Percentiles rank a stretch among this genome's conserved stretches.
phyloP scores from a whole-genome alignment of 2,113 vertebrate genomes.

The Rousettus leschenaultii region DNA sequence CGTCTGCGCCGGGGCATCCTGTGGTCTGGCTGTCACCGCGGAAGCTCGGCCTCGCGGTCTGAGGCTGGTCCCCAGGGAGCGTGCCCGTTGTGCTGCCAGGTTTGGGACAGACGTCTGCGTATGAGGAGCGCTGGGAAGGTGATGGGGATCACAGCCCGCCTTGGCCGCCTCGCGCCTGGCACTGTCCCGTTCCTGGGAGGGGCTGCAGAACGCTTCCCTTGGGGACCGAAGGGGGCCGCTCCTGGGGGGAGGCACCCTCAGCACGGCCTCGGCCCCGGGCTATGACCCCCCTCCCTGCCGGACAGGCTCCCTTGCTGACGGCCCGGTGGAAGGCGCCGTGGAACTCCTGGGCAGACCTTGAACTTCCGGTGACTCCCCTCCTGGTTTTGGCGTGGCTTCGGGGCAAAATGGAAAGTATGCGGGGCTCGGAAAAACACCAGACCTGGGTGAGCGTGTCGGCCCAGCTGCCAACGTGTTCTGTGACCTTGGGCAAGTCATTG shows the following conservation, averaged over 20 bases:
- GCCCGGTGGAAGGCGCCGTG: no score
- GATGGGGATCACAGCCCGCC: neutral
- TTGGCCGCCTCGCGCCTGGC: neutral
- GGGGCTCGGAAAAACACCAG: neutral
- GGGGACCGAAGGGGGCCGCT: neutral
- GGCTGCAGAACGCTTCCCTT: neutral
- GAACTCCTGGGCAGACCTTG: no score
- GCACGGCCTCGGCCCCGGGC: neutral
- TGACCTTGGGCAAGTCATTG: neutral
- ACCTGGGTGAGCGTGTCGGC: neutral
- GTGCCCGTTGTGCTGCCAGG: accelerated
- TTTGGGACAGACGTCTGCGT: neutral
- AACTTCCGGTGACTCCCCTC: no score
- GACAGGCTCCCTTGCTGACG: neutral
- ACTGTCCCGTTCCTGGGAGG: accelerated
- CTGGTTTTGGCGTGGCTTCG: neutral
- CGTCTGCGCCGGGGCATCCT: no score
- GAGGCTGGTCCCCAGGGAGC: neutral
- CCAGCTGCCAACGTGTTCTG: neutral
- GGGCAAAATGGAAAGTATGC: neutral
- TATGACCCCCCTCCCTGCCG: neutral
- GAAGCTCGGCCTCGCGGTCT: neutral
- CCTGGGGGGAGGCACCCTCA: neutral
- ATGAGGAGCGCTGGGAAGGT: no score
- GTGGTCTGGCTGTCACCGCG: no score